Base-by-base conservation (phyloP, 2,113 vertebrate species). In the Oryzias woworae region DNA sequence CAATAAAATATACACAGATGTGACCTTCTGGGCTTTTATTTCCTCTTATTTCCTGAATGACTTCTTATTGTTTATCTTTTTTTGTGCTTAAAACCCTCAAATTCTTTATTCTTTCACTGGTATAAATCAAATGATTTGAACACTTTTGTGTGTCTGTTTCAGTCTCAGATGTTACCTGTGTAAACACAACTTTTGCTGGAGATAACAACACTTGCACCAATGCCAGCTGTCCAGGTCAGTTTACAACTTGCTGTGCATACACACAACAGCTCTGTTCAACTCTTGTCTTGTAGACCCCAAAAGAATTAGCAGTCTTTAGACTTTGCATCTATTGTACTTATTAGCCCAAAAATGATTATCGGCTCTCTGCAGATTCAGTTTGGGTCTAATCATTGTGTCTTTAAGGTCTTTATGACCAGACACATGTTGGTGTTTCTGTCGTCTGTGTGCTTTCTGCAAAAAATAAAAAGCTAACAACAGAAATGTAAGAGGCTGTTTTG, bases 191-290 rank as follows among this genome's bases (percentile, higher is more conserved):
- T 22, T 0, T 56, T 0, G 0, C 15, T 14, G 1, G 1, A 14
- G 50, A 0, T 0, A 65, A 68, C 0, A 13, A 1, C 0, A 64
- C 31, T 64, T 90, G 89, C 74, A 23, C 0, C 14, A 72, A 74
- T 1, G 12, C 0, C 0, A 75, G 1, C 51, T 90, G 89, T 66
- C 3, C 53, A 1, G 69, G 89, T 90, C 69, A 65, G 85, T 69
- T 22, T 44, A 18, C 23, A 8, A n/a, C 7, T 1, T 4, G 18
- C 3, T 41, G 1, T 17, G 49, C 5, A 4, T 24, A 53, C 44
- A 65, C 22, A 8, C 23, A n/a, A 14, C 17, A 36, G 4, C 2
- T 14, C 14, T 58, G 55, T 49, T 28, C 22, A 70, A 69, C 54
- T 3, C 20, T 62, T 72, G 42, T 57, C 15, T 55, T 68, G 47